phyloP scores from a whole-genome alignment of 2,888 invertebrate species.

The Nowickia ferox region DNA sequence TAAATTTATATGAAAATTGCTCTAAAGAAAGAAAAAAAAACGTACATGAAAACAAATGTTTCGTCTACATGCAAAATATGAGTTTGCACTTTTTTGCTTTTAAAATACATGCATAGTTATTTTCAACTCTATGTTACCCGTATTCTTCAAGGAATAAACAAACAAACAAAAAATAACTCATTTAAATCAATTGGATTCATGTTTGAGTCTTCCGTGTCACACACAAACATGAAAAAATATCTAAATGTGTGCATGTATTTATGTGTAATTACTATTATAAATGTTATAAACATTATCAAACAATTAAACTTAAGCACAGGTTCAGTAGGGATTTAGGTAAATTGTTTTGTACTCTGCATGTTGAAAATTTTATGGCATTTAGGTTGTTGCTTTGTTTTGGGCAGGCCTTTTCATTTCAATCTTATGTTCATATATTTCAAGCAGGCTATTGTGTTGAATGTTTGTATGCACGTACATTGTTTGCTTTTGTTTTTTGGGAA shows the following conservation, averaged over 20 bases:
- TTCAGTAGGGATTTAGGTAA: conserved; percentile 67
- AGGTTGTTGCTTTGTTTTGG: conserved; percentile 9
- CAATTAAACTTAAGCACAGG: conserved; percentile 69
- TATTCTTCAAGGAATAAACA: conserved; percentile 7
- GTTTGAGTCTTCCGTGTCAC: conserved; percentile 29
- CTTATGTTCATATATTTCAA: not conserved
- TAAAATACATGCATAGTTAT: not conserved
- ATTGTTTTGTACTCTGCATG: conserved; percentile 60
- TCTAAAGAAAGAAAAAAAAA: not conserved
- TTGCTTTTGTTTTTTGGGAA: not conserved
- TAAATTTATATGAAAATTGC: conserved; percentile 16
- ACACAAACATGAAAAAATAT: not conserved
- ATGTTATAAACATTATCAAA: conserved; percentile 67
- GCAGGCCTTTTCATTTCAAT: conserved; percentile 7
- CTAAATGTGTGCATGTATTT: not conserved
- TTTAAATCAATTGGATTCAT: conserved; percentile 30
- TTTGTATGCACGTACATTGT: no score
- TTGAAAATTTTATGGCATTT: conserved; percentile 58
- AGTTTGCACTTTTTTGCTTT: conserved; percentile 68
- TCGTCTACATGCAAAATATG: conserved; percentile 70
- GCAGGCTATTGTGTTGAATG: not conserved
- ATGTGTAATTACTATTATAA: conserved; percentile 44
- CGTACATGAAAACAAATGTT: conserved; percentile 61
- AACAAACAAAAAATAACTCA: not conserved
- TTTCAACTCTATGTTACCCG: not conserved